Evolutionary conservation across 1,140 invertebrate species (phyloP), one percentile per base, ranked within the genome.

Genomic region (Lepidurus apus): DNA sequence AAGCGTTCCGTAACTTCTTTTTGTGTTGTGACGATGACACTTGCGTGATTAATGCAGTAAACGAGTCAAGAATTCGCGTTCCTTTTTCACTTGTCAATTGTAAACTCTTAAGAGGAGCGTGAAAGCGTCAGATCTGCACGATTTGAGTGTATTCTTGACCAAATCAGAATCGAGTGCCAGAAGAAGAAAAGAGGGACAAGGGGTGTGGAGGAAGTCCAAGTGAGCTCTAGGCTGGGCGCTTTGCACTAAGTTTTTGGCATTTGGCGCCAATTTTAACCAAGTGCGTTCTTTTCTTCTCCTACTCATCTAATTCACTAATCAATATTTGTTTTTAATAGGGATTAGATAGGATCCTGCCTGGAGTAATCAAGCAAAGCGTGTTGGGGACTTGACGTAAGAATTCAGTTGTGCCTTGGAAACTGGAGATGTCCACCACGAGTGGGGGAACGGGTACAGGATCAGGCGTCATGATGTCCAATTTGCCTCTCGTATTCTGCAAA

Each of bases 401-500:
- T 34, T 34, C 34, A 34, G 34, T 34, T 34, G 34, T 34, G 34
- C 34, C 34, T 34, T 34, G 34, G 3, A 34, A 65, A 21, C 53
- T 11, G 21, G 13, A 17, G 53, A 65, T 65, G 53, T 65, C 53
- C 17, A 65, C 53, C 53, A 65, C 53, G 4, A 65, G 53, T 17
- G 53, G 53, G 21, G 53, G 53, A 65, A 21, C n/a, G 10, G 53
- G 53, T 3, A n/a, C 53, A n/a, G 53, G 53, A 7, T 65, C 53
- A 42, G 75, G 74, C 73, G 79, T 79, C 7, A 79, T 79, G 79
- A 65, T 79, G 44, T 79, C 79, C 9, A 79, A 79, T 42, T 76
- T 79, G 21, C 79, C 79, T 42, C 75, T 79, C 7, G 42, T 79
- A 34, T 79, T 79, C 74, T 42, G 53, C 21, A 43, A 79, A 74